Evolutionary conservation across 2,113 vertebrate genomes (phyloP).

Genomic region (Festucalex cinctus): DNA sequence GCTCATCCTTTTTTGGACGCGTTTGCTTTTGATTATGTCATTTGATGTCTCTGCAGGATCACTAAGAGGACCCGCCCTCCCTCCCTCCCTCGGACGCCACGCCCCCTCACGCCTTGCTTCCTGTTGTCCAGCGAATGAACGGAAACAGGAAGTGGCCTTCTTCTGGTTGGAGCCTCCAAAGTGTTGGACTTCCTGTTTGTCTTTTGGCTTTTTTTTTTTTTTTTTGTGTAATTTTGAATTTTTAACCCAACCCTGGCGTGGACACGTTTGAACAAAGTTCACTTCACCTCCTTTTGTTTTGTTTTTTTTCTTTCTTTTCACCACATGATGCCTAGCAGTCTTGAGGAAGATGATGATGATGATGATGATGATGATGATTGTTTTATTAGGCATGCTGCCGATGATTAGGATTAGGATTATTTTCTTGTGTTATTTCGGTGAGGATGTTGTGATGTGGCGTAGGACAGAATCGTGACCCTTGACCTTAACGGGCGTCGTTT

Average conservation of each 20-base stretch:
- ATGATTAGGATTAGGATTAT: constrained; percentile 46
- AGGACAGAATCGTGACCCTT: constrained; percentile 53
- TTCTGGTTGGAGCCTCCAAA: constrained; percentile 74
- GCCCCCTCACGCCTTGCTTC: constrained; percentile 80
- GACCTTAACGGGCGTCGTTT: constrained; percentile 1
- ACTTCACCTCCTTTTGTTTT: neutral
- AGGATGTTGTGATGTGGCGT: constrained; percentile 68
- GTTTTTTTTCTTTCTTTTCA: neutral
- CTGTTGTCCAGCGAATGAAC: constrained; percentile 75
- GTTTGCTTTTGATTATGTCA: constrained; percentile 10
- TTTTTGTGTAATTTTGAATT: constrained; percentile 54
- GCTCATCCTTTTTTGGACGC: neutral
- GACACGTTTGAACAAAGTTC: constrained; percentile 76
- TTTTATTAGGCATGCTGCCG: constrained; percentile 67
- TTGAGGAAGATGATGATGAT: constrained; percentile 74
- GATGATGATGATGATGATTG: constrained; percentile 51
- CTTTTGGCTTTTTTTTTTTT: constrained; percentile 56
- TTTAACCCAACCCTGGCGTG: constrained; percentile 52
- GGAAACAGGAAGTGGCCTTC: constrained; percentile 67
- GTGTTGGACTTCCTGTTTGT: constrained; percentile 40
- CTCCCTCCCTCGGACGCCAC: constrained; percentile 84
- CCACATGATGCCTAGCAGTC: constrained; percentile 83
- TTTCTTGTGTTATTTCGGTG: constrained; percentile 57
- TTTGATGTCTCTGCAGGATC: constrained; percentile 77
- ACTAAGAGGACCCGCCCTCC: constrained; percentile 74